Evolutionary conservation across 2,888 invertebrate species (phyloP), one percentile per base, ranked within the genome.

Genomic region (Pollenia amentaria): DNA sequence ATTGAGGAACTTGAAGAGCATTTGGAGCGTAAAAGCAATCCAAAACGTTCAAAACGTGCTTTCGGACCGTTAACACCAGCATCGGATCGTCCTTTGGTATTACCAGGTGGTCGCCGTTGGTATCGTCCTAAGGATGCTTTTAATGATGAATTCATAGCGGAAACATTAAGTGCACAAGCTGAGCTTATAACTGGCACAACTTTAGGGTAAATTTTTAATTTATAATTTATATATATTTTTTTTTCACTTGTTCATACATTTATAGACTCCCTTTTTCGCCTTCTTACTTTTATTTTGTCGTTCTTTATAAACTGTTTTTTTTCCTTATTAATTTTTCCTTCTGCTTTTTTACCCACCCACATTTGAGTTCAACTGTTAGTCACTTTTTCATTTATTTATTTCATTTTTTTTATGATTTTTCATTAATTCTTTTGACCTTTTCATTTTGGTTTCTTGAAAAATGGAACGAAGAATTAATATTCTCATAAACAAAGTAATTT

Each of bases 121-220:
- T 95, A 95, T 90, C 95, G 96, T 69, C 97, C 98, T 3, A 96
- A 97, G 91, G 97, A 97, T 90, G 96, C 97, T 60, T 98, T 97
- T 94, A 96, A 97, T 88, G 98, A 98, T 89, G 96, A 97, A 90
- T 96, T 97, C 94, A 97, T 99, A 82, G 96, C 97, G 18, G 97
- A 98, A 91, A 96, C 97, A 1, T 94, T 98, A 88, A 96, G 96
- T 83, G 96, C 96, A 8, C 98, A 98, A 92, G 96, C 97, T 1
- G 97, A 98, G 94, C 95, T 98, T 57, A 96, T 98, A 85, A 95
- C 96, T 78, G 97, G 97, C 88, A 96, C 96, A 89, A 96, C 97
- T 84, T 95, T 97, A 92, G 98, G 98, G 98, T 98, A 95, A 94
- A 91, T 87, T 87, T 51, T 0, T 77, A 64, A 70, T 72, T 69